These are phyloP conservation scores for Microplitis deprimator DNA, from an alignment of 2,888 invertebrate species.

Conservation along the genomic window DNA sequence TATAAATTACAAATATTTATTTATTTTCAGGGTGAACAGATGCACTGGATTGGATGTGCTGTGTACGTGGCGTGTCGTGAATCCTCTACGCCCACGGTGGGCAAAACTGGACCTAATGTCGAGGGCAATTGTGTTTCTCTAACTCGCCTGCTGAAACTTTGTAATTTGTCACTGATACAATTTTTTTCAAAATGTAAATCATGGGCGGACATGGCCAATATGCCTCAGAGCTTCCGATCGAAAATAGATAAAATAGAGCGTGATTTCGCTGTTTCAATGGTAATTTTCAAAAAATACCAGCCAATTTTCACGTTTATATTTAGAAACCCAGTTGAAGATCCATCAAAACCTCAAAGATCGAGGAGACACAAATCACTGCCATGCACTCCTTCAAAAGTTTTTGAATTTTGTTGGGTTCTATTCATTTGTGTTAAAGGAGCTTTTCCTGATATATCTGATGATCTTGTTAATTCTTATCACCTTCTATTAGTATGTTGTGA, in stretches of 20 bases:
- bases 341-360: constrained; percentile 75
- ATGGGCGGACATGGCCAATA: constrained; percentile 95
- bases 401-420: constrained; percentile 95
- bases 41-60: constrained; percentile 96
- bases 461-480: constrained; percentile 95
- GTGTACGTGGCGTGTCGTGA: constrained; percentile 91
- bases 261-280: constrained; percentile 93
- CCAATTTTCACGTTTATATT: constrained; percentile 92
- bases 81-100: constrained; percentile 85
- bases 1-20: constrained; percentile 38
- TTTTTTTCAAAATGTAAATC: constrained; percentile 91
- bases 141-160: constrained; percentile 88
- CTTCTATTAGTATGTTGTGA: constrained; percentile 92
- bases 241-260: constrained; percentile 89
- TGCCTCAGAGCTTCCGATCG: constrained; percentile 85
- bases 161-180: constrained; percentile 92
- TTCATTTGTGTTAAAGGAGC: constrained; percentile 92
- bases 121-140: constrained; percentile 94
- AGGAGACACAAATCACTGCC: constrained; percentile 81
- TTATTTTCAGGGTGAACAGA: constrained; percentile 82
- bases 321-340: constrained; percentile 78
- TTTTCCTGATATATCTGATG: constrained; percentile 88
- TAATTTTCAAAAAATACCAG: constrained; percentile 93
- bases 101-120: constrained; percentile 79
- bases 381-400: constrained; percentile 87